Evolutionary conservation across 2,888 invertebrate genomes (phyloP), one percentile per base, ranked within the genome.

Genomic region (Hanleya hanleyi): DNA sequence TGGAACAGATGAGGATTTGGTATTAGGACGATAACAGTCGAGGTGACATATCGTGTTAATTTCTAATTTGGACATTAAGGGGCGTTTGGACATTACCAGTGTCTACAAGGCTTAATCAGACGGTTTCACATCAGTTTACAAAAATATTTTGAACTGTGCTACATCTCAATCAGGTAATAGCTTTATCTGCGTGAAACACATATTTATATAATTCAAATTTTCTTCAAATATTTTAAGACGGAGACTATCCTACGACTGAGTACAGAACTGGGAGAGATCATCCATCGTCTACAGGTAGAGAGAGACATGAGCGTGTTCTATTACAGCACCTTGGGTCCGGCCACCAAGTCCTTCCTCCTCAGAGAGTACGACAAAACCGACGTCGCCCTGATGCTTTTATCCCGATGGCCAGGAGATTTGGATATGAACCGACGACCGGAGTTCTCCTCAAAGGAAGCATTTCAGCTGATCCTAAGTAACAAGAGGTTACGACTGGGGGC

Each of bases 231-330:
- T n/a, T n/a, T n/a, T n/a, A n/a, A 57, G 57, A 57, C 57, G 4
- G 57, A 57, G 26, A 57, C 57, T 22, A 57, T 57, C 29, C 57
- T 57, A 2, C 22, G 83, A 47, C 82, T 86, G 67, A 84, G 84
- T 62, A 83, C 84, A 51, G 84, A 84, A 66, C 77, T 85, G 12
- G 86, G 86, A 2, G 80, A 81, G 73, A 69, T 84, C 29, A 79
- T 86, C 66, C 84, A 86, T 68, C 74, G 81, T 32, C 77, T 85
- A 3, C 84, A 85, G 71, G 72, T 81, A 33, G 84, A 85, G 67
- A 72, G 84, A n/a, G 84, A 85, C 73, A 83, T 83, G 81, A 82
- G 81, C 64, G 81, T 81, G 12, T 66, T 84, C 12, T 83, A 83
- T 41, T 78, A 83, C 7, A 81, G 81, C 37, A 77, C 77, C 36